These are phyloP conservation scores for Caenorhabditis uteleia DNA, from an alignment of 2,888 invertebrate genomes.

Conservation along the genomic window DNA sequence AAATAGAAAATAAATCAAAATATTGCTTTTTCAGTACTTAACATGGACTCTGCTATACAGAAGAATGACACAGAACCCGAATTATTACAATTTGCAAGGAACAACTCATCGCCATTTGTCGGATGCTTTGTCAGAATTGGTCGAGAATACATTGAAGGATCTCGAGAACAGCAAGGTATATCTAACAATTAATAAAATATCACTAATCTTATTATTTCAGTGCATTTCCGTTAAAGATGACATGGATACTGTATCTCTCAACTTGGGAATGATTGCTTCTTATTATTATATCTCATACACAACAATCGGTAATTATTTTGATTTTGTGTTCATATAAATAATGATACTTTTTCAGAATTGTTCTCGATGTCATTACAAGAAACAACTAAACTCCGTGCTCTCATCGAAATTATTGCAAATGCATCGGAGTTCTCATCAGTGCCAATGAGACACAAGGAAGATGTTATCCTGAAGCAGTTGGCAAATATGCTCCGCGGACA, in stretches of 20 bases:
- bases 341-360: conserved; percentile 77
- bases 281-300: conserved; percentile 99
- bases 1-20: too few relatives aligned
- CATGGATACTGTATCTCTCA: conserved; percentile 93
- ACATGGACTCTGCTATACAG: conserved; percentile 99
- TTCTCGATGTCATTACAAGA: conserved; percentile 94
- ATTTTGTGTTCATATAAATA: neutral
- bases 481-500: conserved; percentile 76
- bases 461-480: conserved; percentile 79
- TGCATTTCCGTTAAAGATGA: conserved; percentile 98
- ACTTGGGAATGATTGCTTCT: conserved; percentile 99
- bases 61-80: conserved; percentile 96
- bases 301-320: conserved; percentile 80
- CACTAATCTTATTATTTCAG: conserved; percentile 29
- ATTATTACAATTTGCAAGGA: conserved; percentile 93
- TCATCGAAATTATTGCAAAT: conserved; percentile 95
- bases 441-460: conserved; percentile 92
- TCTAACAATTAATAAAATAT: neutral
- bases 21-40: conserved; percentile 76
- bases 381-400: conserved; percentile 94
- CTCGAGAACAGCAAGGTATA: conserved; percentile 62
- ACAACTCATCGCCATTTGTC: conserved; percentile 81
- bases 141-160: conserved; percentile 86
- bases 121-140: conserved; percentile 95
- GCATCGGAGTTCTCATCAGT: conserved; percentile 95